Evolutionary conservation across 2,888 invertebrate genomes (phyloP), one percentile per base, ranked within the genome.

Genomic region (Hetaerina titia): DNA sequence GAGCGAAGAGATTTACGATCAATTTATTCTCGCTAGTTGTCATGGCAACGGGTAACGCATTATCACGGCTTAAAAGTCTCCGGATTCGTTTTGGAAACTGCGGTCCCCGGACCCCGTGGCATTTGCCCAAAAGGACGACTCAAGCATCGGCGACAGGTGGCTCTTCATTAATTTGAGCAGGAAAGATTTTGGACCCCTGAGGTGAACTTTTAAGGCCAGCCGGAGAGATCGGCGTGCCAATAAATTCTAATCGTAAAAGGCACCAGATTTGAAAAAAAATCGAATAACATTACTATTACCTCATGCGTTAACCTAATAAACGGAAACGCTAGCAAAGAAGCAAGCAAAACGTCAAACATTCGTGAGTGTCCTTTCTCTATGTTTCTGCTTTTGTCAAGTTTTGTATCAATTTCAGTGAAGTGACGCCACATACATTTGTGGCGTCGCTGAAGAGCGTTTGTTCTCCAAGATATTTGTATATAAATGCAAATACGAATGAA

Each of bases 1-100:
- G 22, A 15, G 25, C 6, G 31, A 81, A 81, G 69, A 81, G 31
- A 81, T 81, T 81, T 81, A 81, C 81, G 81, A 81, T 81, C 81
- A 81, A 81, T 81, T 81, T 81, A 81, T 81, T 81, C 81, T 81
- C 9, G 25, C 81, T 81, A 81, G 81, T 81, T 81, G 81, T 81
- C 81, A 81, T 81, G 81, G 25, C 31, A 11, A 13, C 81, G 11
- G 31, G 81, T 8, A 81, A 81, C 81, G 81, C 31, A 81, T 81
- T 81, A 81, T 31, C 81, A 31, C 31, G 81, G 7, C 15, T 81
- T 81, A 25, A 25, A 25, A 81, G 31, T 81, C 31, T 22, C 81
- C 13, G 31, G 81, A 81, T 81, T 31, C 31, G 31, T 81, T 81
- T 31, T 81, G 81, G 81, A 31, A 81, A 31, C 81, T 25, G 81